A percentile compares a stretch with the other conserved stretches of the same genome.
Conservation (phyloP, 2,888 invertebrate species). For the Eledone cirrhosa region DNA sequence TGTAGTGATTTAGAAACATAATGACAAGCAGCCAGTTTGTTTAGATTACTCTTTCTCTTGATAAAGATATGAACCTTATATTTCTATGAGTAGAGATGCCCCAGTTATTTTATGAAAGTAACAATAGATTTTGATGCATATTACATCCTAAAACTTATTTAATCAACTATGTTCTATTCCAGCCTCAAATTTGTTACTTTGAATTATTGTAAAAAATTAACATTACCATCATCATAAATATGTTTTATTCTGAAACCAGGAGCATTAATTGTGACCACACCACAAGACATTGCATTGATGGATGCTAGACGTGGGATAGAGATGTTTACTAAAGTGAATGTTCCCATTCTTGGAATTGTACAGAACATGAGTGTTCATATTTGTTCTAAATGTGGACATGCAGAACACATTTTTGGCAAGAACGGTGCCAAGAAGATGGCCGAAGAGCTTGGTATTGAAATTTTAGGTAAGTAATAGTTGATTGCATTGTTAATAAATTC, state of each 20-base stretch:
- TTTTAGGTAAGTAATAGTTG: slow-evolving; percentile 69
- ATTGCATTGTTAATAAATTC: too few relatives aligned
- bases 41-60: too few relatives aligned
- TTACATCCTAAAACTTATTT: not conserved
- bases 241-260: slow-evolving; percentile 68
- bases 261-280: slow-evolving; percentile 90
- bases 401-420: slow-evolving; percentile 79
- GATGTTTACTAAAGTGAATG: slow-evolving; percentile 83
- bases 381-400: slow-evolving; percentile 81
- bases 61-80: too few relatives aligned
- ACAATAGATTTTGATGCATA: too few relatives aligned
- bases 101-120: too few relatives aligned
- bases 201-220: too few relatives aligned
- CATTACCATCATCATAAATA: too few relatives aligned
- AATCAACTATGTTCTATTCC: not conserved
- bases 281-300: slow-evolving; percentile 86
- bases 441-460: slow-evolving; percentile 67
- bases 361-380: slow-evolving; percentile 88
- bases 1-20: too few relatives aligned
- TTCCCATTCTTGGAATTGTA: slow-evolving; percentile 80
- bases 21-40: too few relatives aligned
- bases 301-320: slow-evolving; percentile 85
- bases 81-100: too few relatives aligned
- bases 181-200: not conserved
- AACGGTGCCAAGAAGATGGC: slow-evolving; percentile 72